Evolutionary conservation across 2,113 vertebrate genomes (phyloP).

Genomic region (Oceanites oceanicus): DNA sequence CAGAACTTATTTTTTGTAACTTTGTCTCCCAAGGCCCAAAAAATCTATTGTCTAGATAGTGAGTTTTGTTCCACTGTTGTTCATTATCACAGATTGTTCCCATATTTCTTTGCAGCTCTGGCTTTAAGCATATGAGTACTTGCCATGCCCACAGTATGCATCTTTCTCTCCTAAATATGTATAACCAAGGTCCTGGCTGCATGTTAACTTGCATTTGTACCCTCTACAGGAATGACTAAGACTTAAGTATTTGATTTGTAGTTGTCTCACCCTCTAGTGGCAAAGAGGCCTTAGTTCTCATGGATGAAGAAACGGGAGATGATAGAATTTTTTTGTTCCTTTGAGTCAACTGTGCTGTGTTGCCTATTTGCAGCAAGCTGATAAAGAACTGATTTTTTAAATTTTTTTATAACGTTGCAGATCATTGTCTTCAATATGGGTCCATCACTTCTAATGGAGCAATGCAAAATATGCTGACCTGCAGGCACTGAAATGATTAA

Average conservation of each 20-base stretch:
- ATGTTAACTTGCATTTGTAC: not conserved
- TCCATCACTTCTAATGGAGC: not conserved
- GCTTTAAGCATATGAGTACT: not conserved
- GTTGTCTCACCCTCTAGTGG: slow-evolving; percentile 65
- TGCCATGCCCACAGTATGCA: not conserved
- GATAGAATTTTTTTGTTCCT: not conserved
- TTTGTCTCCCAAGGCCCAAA: not conserved
- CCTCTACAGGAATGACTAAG: not conserved
- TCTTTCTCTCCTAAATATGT: not conserved
- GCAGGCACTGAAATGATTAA: not conserved
- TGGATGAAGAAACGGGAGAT: not conserved
- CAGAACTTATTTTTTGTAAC: not conserved
- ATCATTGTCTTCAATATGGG: not conserved
- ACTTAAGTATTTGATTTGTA: slow-evolving; percentile 1
- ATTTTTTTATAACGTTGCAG: not conserved
- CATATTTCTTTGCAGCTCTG: not conserved
- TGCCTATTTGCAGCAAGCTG: not conserved
- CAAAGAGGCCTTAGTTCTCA: slow-evolving; percentile 49
- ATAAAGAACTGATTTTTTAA: not conserved
- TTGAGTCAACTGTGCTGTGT: not conserved
- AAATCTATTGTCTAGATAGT: not conserved
- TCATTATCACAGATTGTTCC: not conserved
- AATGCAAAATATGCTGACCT: not conserved
- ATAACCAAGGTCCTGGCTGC: not conserved
- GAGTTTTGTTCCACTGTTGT: not conserved